Base-by-base conservation (phyloP, 2,888 invertebrate species). In the Pardosa pseudoannulata region DNA sequence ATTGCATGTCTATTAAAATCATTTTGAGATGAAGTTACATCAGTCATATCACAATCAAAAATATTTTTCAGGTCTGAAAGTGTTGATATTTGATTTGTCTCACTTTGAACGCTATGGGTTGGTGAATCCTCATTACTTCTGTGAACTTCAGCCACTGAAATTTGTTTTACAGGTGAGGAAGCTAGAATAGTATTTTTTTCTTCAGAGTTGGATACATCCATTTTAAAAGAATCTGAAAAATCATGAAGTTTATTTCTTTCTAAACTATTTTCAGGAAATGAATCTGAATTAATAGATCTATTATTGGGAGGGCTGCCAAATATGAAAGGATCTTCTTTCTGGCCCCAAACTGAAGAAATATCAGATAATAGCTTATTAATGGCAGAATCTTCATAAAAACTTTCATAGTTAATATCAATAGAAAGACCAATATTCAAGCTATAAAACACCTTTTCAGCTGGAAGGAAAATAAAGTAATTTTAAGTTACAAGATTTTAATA, bases 381-480 rank as follows among this genome's bases (percentile, higher is more conserved):
- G 62, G 29, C 36, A 19, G 50, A 56, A 9, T 83, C 82, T 72
- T 64, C 50, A 36, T 83, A 76, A 19, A 31, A 71, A n/a, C 56
- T 23, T 50, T 50, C 68, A 68, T 73, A 85, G 41, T 71, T 64
- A 13, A 75, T 41, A 39, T 56, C 23, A 13, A 79, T 13, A 16
- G 68, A n/a, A 19, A 93, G 91, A 23, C 90, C 88, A 31, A 94
- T 90, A 88, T 92, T 92, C 50, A 94, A 90, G 87, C 91, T 92
- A 16, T 91, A 90, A 41, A 94, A 90, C 19, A 94, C 91, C 89
- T 92, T 91, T 89, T 93, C 92, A 23, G 93, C 93, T 89, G 91
- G 13, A 90, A 89, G 74, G 74, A 23, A 56, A 56, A 46, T 16
- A 62, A 46, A 46, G 16, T 46, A 2, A 46, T 2, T 16, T 46